These are phyloP conservation scores for Pseudochirops cupreus DNA, from an alignment of 2,797 vertebrate genomes.

Conservation along the genomic window DNA sequence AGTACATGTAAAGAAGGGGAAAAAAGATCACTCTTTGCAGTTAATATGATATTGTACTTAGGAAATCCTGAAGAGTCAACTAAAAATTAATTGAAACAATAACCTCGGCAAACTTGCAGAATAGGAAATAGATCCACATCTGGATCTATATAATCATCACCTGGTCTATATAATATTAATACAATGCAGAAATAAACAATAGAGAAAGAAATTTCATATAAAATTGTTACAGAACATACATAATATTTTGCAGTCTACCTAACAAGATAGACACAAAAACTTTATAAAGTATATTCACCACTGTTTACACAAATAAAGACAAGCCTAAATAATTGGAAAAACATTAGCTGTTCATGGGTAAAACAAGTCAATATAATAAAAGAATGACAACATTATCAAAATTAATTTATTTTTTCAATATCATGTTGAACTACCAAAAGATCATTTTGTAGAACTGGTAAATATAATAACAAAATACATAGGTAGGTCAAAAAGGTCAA, in stretches of 20 bases:
- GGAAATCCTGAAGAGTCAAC: background rate
- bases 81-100: background rate
- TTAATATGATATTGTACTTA: background rate
- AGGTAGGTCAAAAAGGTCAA: background rate
- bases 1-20: background rate
- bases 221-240: background rate
- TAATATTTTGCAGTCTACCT: background rate
- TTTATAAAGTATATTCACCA: background rate
- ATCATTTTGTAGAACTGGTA: background rate
- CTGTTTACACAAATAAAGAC: background rate
- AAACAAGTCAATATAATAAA: background rate
- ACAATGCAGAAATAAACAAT: background rate
- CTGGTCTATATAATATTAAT: background rate
- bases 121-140: background rate
- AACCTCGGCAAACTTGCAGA: background rate
- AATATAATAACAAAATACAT: background rate
- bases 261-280: background rate
- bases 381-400: background rate
- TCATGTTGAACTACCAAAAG: background rate
- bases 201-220: background rate
- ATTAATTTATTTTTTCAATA: background rate
- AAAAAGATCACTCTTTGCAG: background rate
- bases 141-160: too few species aligned
- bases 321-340: background rate
- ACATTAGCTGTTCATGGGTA: background rate